Evolutionary conservation across 2,113 vertebrate species (phyloP).

Genomic region (Cathartes aura): DNA sequence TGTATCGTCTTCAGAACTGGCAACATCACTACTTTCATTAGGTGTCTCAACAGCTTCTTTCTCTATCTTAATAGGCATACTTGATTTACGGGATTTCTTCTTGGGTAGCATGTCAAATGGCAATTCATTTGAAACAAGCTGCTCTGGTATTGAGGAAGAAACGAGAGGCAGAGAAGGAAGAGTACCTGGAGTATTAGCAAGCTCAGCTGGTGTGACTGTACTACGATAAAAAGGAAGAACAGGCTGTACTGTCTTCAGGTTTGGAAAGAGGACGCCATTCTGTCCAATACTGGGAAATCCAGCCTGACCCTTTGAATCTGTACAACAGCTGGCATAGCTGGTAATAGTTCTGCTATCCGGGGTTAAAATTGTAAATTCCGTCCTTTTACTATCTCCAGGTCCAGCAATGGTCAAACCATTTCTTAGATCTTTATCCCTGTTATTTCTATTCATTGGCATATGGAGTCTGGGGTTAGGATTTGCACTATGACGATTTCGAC

Average conservation of each 20-base stretch:
- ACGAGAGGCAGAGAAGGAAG: slow-evolving; percentile 91
- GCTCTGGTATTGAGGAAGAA: slow-evolving; percentile 88
- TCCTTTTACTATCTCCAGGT: slow-evolving; percentile 76
- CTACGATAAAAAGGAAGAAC: slow-evolving; percentile 96
- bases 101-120: slow-evolving; percentile 86
- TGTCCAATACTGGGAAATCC: slow-evolving; percentile 82
- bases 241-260: slow-evolving; percentile 95
- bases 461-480: slow-evolving; percentile 97
- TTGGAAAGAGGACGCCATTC: slow-evolving; percentile 91
- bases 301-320: slow-evolving; percentile 83
- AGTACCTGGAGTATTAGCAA: slow-evolving; percentile 91
- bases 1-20: slow-evolving; percentile 84
- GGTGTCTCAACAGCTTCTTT: slow-evolving; percentile 82
- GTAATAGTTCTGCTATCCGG: slow-evolving; percentile 80
- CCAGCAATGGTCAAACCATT: slow-evolving; percentile 77
- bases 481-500: slow-evolving; percentile 96
- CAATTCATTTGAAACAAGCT: slow-evolving; percentile 75
- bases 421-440: slow-evolving; percentile 91
- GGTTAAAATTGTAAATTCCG: slow-evolving; percentile 74
- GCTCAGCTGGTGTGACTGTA: slow-evolving; percentile 91
- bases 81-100: slow-evolving; percentile 98
- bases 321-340: slow-evolving; percentile 80
- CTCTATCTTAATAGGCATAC: slow-evolving; percentile 98
- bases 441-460: slow-evolving; percentile 98
- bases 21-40: slow-evolving; percentile 73